Conservation (phyloP, 1,140 invertebrate species). For the Rhynchophorus ferrugineus region DNA sequence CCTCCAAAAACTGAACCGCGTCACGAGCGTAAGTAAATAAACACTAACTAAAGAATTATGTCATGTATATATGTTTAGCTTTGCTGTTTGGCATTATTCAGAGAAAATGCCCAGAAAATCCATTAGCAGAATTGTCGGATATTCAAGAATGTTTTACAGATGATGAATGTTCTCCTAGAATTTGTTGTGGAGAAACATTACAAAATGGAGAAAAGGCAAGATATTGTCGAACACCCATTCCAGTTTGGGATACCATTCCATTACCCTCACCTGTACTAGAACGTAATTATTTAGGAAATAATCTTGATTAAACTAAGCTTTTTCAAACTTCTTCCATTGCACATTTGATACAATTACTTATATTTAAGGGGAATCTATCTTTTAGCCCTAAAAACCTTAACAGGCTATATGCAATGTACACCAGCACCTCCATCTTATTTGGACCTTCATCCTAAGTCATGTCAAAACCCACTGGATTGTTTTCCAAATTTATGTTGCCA, state of each 20-base stretch:
- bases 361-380: no score
- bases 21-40: slow-evolving; percentile 49
- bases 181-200: slow-evolving; percentile 57
- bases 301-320: no score
- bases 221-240: slow-evolving; percentile 59
- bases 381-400: slow-evolving; percentile 50
- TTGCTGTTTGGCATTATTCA: slow-evolving; percentile 53
- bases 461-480: slow-evolving; percentile 59
- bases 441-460: slow-evolving; percentile 58
- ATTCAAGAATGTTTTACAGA: slow-evolving; percentile 57
- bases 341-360: no score
- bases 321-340: not conserved
- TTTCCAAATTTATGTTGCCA: slow-evolving; percentile 70
- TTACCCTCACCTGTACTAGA: slow-evolving; percentile 43
- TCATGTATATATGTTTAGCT: slow-evolving; percentile 40
- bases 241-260: slow-evolving; percentile 52
- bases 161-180: slow-evolving; percentile 59
- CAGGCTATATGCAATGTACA: slow-evolving; percentile 62
- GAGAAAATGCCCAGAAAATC: slow-evolving; percentile 53
- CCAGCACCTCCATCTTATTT: slow-evolving; percentile 53
- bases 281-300: slow-evolving; percentile 37
- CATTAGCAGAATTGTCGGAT: slow-evolving; percentile 56
- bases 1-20: slow-evolving; percentile 45
- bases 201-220: slow-evolving; percentile 42
- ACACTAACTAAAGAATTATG: slow-evolving; percentile 18